phyloP scores from a whole-genome alignment of 2,113 vertebrate genomes.

The Silurus meridionalis region DNA sequence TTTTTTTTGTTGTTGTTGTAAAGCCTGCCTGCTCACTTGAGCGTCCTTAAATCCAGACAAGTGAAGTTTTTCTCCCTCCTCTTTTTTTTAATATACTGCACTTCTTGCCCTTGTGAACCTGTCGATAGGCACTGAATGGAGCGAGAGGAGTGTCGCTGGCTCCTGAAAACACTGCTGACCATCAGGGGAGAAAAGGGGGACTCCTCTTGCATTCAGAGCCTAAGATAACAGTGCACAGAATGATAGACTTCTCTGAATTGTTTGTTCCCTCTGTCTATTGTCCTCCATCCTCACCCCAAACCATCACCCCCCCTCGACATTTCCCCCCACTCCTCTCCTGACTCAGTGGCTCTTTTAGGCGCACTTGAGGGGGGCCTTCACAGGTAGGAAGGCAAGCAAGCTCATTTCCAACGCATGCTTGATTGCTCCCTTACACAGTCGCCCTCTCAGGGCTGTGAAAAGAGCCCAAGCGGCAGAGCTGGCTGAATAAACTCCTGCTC shows the following conservation, averaged over 20 bases:
- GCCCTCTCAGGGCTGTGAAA: conserved; percentile 83
- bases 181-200: conserved; percentile 77
- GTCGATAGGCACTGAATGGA: conserved; percentile 88
- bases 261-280: conserved; percentile 88
- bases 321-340: conserved; percentile 53
- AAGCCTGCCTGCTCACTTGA: conserved; percentile 81
- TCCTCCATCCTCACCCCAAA: conserved; percentile 52
- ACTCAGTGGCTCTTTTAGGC: conserved; percentile 89
- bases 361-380: conserved; percentile 90
- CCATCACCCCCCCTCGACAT: conserved; percentile 41
- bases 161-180: conserved; percentile 87
- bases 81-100: conserved; percentile 90
- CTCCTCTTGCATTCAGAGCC: conserved; percentile 89
- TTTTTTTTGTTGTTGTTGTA: conserved; percentile 57
- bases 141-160: conserved; percentile 85
- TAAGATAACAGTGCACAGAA: conserved; percentile 96
- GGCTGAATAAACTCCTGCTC: conserved; percentile 90
- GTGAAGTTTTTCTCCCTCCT: conserved; percentile 80
- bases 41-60: conserved; percentile 77
- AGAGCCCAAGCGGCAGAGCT: conserved; percentile 77
- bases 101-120: conserved; percentile 92
- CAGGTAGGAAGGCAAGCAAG: conserved; percentile 94
- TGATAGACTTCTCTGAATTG: conserved; percentile 97
- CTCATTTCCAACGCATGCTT: conserved; percentile 93
- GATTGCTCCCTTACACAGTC: conserved; percentile 91